Conservation (phyloP, 2,797 vertebrate species). For the Dipus sagitta region DNA sequence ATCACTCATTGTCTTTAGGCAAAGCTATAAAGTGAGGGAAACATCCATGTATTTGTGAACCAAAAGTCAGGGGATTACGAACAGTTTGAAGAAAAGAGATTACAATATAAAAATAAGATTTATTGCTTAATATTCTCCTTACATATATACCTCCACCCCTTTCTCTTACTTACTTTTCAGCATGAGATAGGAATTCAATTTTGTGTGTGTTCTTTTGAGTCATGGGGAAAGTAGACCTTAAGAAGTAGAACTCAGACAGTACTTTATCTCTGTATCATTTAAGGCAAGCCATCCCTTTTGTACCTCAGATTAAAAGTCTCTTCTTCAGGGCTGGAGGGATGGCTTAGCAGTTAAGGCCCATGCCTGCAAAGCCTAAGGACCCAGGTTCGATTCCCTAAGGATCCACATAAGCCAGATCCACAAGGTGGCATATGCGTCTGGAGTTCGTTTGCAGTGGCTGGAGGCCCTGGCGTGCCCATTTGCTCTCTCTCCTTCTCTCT, state of each 20-base stretch:
- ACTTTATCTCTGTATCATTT: constrained; percentile 70
- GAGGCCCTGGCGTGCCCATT: no score
- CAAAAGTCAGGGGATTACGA: constrained; percentile 88
- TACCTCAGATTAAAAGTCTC: neutral
- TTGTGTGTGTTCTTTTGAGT: constrained; percentile 78
- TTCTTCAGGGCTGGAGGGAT: no score
- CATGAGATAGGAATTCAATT: constrained; percentile 83
- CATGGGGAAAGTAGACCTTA: constrained; percentile 57
- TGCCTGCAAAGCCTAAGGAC: no score
- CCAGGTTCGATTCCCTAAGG: no score
- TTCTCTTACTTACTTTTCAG: constrained; percentile 77
- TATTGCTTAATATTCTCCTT: constrained; percentile 86
- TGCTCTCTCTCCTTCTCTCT: no score
- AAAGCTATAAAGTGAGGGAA: constrained; percentile 84
- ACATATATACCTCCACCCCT: constrained; percentile 77
- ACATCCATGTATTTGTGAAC: constrained; percentile 88
- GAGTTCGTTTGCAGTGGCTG: no score
- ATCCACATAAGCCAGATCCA: no score
- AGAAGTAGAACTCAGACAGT: constrained; percentile 40
- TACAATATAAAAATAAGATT: constrained; percentile 82
- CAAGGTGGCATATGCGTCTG: no score
- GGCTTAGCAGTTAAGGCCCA: no score
- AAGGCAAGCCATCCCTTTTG: neutral
- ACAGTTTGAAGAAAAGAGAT: constrained; percentile 81
- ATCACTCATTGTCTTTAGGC: constrained; percentile 87